Base-by-base conservation (phyloP, 2,797 vertebrate genomes). In the Sebastes steindachneri region DNA sequence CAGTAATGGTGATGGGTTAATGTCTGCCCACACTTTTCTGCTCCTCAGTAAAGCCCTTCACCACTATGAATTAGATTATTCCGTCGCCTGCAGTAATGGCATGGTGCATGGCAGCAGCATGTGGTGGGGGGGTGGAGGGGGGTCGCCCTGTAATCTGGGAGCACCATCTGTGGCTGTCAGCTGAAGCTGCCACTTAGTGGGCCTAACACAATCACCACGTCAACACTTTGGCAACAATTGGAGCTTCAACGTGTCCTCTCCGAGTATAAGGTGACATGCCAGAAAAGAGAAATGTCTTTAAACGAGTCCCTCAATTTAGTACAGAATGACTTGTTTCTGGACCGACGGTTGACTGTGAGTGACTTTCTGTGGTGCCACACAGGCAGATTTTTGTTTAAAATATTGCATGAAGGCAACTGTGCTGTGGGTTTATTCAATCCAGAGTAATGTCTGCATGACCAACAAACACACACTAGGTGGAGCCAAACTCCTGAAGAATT, bases 81-180 rank as follows among this genome's bases (percentile, higher is more conserved):
- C 81, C 10, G 35, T 62, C 68, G 77, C 80, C 79, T 86, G 62
- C 73, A 79, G 79, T 87, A 75, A 81, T 90, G 82, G 85, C 79
- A 82, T 58, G 79, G 86, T 86, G 74, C 77, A 80, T 62, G 83
- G 75, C 73, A 81, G 85, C 70, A 77, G 69, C 70, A 67, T 79
- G 60, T 26, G 15, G 41, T 28, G 41, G 1, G 5, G 65, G 60
- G 35, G 33, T 1, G 33, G 33, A 25, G 35, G 1, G 4, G 54
- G 29, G 68, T 68, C 11, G 37, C 81, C 85, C 67, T 85, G 75
- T 91, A 90, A 93, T 92, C 86, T 88, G 75, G 79, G 81, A 84
- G 86, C 63, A 86, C 94, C 94, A 94, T 93, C 94, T 95, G 95
- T 88, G 89, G 86, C 86, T 91, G 91, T 95, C 93, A 94, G 82